A percentile compares a stretch with the other conserved stretches of the same genome.
Conservation (phyloP, 2,888 invertebrate genomes). For the Steinernema hermaphroditum region DNA sequence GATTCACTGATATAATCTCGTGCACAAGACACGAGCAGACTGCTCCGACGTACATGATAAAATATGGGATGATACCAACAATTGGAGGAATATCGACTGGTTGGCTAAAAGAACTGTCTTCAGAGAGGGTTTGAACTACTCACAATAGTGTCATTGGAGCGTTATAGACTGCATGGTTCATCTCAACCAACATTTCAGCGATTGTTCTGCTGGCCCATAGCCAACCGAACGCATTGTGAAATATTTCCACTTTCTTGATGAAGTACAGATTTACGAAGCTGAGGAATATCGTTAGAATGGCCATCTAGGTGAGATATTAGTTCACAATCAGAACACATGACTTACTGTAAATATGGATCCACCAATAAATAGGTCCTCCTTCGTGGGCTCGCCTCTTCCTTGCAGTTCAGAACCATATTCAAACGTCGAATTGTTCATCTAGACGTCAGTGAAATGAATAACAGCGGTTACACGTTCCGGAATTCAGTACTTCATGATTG, state of each 20-base stretch:
- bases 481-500: too few relatives aligned
- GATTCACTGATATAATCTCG: not conserved
- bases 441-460: too few relatives aligned
- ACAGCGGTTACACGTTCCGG: too few relatives aligned
- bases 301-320: not conserved
- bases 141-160: not conserved
- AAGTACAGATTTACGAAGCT: not conserved
- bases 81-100: not conserved
- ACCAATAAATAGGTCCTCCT: not conserved
- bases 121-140: not conserved
- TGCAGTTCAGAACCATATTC: not conserved
- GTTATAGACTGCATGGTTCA: not conserved
- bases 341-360: not conserved
- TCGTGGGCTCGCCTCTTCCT: not conserved
- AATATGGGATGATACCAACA: not conserved
- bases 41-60: not conserved
- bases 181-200: not conserved
- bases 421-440: not conserved
- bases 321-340: not conserved
- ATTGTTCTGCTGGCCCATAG: not conserved
- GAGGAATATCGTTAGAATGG: not conserved
- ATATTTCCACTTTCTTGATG: not conserved
- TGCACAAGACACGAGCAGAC: constrained; percentile 2
- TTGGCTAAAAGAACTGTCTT: not conserved
- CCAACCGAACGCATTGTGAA: constrained; percentile 18